Conservation (phyloP, 2,888 invertebrate species). For the Lasioglossum malachurum region DNA sequence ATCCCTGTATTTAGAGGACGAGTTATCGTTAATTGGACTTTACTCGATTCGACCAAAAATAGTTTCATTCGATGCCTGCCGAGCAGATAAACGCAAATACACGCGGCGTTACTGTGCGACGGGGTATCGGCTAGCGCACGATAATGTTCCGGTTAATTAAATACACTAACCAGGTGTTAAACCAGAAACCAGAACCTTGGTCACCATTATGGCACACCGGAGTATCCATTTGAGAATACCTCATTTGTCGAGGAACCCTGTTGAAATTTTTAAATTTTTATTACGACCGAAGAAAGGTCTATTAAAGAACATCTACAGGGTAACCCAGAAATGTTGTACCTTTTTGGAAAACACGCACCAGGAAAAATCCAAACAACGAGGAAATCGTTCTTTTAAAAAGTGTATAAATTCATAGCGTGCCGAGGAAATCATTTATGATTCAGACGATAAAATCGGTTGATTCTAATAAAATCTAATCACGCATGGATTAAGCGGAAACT, state of each 20-base stretch:
- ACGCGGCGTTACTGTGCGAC: not conserved
- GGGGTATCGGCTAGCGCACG: constrained; percentile 29
- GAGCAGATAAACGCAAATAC: not conserved
- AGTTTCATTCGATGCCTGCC: not conserved
- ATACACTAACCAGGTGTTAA: constrained; percentile 47
- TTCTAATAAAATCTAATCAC: not conserved
- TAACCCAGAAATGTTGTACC: too few species aligned
- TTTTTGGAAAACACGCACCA: too few species aligned
- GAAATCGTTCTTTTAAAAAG: not conserved
- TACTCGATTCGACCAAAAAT: constrained; percentile 6
- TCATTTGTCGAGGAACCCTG: not conserved
- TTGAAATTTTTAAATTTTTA: not conserved
- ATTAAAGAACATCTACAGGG: too few species aligned
- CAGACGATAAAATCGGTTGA: not conserved
- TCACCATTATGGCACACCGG: constrained; percentile 4
- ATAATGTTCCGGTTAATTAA: constrained; percentile 50
- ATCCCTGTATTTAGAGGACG: constrained; percentile 9
- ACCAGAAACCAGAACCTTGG: constrained; percentile 43
- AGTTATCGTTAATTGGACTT: constrained; percentile 29
- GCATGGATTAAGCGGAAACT: not conserved
- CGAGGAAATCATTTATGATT: not conserved
- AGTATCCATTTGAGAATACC: constrained; percentile 30
- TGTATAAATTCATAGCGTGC: not conserved
- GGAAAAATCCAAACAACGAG: too few species aligned
- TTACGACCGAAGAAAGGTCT: too few species aligned